Base-by-base conservation (phyloP, 2,888 invertebrate species). In the Luffia ferchaultella region DNA sequence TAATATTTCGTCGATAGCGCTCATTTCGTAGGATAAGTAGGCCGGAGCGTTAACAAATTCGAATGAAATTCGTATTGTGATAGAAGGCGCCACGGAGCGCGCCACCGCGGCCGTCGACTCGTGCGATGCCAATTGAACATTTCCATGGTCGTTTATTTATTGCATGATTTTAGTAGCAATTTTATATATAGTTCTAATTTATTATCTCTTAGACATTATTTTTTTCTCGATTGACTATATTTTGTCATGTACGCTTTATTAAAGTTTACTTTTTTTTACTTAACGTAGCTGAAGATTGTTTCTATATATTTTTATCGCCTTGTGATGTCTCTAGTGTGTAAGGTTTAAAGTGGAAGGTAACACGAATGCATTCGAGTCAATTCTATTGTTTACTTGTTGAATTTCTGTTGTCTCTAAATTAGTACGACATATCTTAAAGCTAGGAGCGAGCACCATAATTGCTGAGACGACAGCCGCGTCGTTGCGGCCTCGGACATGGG, bases 1-100 rank as follows among this genome's bases (percentile, higher is more conserved):
- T 79, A 78, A 80, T 80, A 82, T 82, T 80, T 48, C 82, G 65
- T 76, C 73, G 72, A 80, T 83, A 83, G 79, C 67, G 72, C 79
- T 76, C 78, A 80, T 82, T 83, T 78, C 61, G 78, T 83, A 82
- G 79, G 63, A 62, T 82, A 82, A 83, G 82, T 83, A 82, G 82
- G 77, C 76, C 74, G 75, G 73, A 76, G 70, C 68, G 78, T 68
- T 78, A 80, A 79, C 73, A 71, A 80, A 79, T 82, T 80, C 76
- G 73, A 76, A 80, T 74, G 79, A 78, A 78, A 73, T 77, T 74
- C 67, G 69, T 76, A 67, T 68, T 80, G 79, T 78, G 80, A 80
- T 79, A 80, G 73, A 67, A 69, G 64, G 63, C n/a, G n/a, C n/a
- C n/a, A n/a, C n/a, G n/a, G n/a, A n/a, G n/a, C n/a, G n/a, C n/a